These are phyloP conservation scores for Frankliniella intonsa DNA, from an alignment of 2,888 invertebrate species.

Conservation along the genomic window DNA sequence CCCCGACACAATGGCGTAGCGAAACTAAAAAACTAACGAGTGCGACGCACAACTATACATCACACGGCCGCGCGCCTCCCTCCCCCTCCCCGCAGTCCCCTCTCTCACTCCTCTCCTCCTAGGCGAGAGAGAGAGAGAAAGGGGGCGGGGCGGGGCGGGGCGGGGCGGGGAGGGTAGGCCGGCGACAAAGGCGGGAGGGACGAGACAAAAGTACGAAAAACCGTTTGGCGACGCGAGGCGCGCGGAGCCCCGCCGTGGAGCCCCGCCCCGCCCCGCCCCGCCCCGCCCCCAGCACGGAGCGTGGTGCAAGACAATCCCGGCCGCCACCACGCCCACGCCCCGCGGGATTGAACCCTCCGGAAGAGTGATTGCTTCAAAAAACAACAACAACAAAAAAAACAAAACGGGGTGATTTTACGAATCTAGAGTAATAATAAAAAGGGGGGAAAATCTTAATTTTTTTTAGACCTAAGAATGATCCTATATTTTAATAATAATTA, in stretches of 20 bases:
- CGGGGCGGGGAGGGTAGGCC: neutral
- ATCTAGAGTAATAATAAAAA: no score
- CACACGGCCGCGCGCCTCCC: neutral
- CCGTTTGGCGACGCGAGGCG: neutral
- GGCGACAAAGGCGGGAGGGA: neutral
- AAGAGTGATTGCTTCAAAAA: no score
- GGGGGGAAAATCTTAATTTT: no score
- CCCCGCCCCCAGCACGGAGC: neutral
- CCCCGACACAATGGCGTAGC: neutral
- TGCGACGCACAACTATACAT: neutral
- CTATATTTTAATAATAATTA: no score
- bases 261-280: neutral
- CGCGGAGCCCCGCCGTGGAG: neutral
- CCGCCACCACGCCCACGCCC: neutral
- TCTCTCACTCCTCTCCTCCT: no score
- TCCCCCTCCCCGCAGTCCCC: neutral
- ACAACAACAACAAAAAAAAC: no score
- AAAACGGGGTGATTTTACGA: no score
- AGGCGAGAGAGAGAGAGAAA: neutral
- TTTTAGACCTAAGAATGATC: no score
- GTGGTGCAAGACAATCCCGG: neutral
- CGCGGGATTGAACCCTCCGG: no score
- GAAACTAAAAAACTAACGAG: slow-evolving; percentile 21
- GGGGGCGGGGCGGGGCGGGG: no score
- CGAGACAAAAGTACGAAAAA: slow-evolving; percentile 17